These are phyloP conservation scores for Gorilla gorilla DNA, from an alignment of 2,113 vertebrate species.

Conservation along the genomic window DNA sequence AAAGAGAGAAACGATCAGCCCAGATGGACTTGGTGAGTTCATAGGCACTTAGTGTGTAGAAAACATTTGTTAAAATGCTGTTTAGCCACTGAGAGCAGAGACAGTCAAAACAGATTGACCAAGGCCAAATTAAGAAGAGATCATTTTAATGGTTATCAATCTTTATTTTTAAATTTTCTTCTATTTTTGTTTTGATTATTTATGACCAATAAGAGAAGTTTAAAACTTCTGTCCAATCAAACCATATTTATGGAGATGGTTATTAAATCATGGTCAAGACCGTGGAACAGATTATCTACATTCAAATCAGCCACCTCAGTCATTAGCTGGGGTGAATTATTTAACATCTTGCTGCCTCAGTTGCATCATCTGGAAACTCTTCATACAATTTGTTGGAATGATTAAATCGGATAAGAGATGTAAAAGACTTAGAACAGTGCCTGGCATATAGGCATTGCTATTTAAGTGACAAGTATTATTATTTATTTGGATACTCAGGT, in stretches of 20 bases:
- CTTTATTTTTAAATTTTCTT: slow-evolving; percentile 27
- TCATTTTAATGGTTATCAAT: background rate
- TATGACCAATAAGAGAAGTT: background rate
- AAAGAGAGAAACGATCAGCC: background rate
- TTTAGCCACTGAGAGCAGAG: background rate
- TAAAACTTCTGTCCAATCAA: background rate
- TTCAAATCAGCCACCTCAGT: background rate
- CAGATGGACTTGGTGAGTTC: background rate
- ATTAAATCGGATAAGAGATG: background rate
- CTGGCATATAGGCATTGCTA: background rate
- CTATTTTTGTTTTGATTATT: background rate
- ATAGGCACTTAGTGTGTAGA: background rate
- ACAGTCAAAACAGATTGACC: background rate
- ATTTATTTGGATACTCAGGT: background rate
- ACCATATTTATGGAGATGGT: background rate
- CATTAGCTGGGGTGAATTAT: background rate
- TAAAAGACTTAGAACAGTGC: background rate
- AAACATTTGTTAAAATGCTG: background rate
- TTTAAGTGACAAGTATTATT: background rate
- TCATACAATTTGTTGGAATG: background rate
- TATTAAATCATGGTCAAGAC: background rate
- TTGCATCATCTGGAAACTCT: background rate
- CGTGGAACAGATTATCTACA: background rate
- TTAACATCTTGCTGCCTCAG: background rate
- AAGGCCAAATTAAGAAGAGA: background rate